Base-by-base conservation (phyloP, 2,888 invertebrate genomes). In the Oxycera nigricornis region DNA sequence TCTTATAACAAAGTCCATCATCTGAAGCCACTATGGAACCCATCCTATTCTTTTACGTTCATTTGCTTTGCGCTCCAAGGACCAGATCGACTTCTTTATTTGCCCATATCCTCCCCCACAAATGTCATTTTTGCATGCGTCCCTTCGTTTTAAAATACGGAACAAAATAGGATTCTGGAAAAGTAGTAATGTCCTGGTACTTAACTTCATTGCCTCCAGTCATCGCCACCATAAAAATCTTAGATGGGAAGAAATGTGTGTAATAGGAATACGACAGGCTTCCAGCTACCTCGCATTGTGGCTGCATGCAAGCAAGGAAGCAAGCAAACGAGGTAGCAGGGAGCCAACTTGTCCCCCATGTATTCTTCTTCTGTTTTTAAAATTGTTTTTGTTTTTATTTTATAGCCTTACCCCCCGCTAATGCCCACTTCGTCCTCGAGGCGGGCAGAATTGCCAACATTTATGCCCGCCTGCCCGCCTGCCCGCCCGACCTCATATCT, bases 311-410 rank as follows among this genome's bases (percentile, higher is more conserved):
- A 2, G 9, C 17, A 28, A 30, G 14, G 28, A 30, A 30, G n/a
- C n/a, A n/a, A n/a, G n/a, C n/a, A n/a, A n/a, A n/a, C n/a, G n/a
- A n/a, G n/a, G n/a, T n/a, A n/a, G n/a, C n/a, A n/a, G n/a, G n/a
- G n/a, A n/a, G n/a, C 17, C 28, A 17, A 22, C 39, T 7, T 17
- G 35, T 31, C 67, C 26, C 39, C 46, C 7, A 67, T 41, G 24
- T 46, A 67, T 24, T 24, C 41, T 30, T n/a, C 30, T 14, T 67
- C 46, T 35, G 59, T 59, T 59, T 59, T 59, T 28, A 59, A 59
- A 59, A 59, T 59, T 17, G 17, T 59, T 59, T 55, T 59, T 30
- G 59, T 59, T 59, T 59, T 59, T 59, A 59, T 59, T 28, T 59
- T 14, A 30, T 30, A 28, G 59, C 62, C 24, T 30, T 22, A 57